Base-by-base conservation (phyloP, 1,140 invertebrate genomes). In the Drosophila sp. region DNA sequence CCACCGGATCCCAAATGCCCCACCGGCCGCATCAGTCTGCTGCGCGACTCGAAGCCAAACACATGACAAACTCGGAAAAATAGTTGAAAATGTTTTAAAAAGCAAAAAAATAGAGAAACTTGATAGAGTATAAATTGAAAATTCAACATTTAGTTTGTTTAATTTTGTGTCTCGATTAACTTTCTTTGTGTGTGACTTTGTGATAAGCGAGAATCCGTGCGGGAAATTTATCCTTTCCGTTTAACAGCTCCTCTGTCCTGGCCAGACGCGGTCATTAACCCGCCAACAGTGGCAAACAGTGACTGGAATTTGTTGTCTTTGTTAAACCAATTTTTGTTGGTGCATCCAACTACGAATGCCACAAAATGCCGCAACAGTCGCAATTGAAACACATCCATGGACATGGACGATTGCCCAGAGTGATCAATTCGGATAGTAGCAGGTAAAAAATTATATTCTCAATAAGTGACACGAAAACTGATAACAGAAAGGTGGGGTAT, bases 21-120 rank as follows among this genome's bases (percentile, higher is more conserved):
- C 54, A 62, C 79, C 79, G 76, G 84, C 76, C 79, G 83, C 62
- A 82, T 87, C 79, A 87, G 83, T 87, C 79, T 83, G 70, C 72
- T 76, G 72, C 76, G 83, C 84, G 84, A 87, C 84, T 83, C 72
- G 73, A 77, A 69, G 76, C 72, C 60, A 47, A 70, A 76, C 76
- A 76, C 76, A 70, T 73, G 67, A 58, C 38, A 56, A 63, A 54
- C 33, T 30, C 55, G 41, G 60, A 30, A 38, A 65, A 73, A 70
- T 32, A 29, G 23, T 32, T n/a, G 4, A 4, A 27, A 63, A 54
- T 6, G 33, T 10, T 38, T 8, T 11, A 60, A 40, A 35, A 38
- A 32, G 68, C 60, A 74, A 62, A 60, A 75, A 64, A 69, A 70
- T 60, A 29, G 44, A 77, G 38, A 70, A 75, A 62, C 66, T 33